Percentiles rank a stretch among this genome's conserved stretches.
These are phyloP conservation scores for Meiosimyza platycephala DNA, from an alignment of 2,888 invertebrate genomes.

Conservation along the genomic window DNA sequence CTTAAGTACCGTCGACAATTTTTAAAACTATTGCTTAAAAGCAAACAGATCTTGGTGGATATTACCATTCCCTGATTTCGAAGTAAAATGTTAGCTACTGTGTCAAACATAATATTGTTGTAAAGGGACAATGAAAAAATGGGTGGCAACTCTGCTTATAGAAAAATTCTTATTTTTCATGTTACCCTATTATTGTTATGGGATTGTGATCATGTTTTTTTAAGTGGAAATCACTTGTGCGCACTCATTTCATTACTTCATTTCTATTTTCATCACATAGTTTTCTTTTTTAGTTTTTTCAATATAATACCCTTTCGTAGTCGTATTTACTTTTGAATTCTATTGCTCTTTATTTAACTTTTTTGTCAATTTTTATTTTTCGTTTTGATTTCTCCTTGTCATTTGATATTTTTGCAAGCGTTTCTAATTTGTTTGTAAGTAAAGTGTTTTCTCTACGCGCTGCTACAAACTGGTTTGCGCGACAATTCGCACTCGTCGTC, in stretches of 20 bases:
- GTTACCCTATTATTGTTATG: neutral
- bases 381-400: neutral
- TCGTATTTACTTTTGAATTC: neutral
- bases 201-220: neutral
- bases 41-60: too few relatives aligned
- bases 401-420: neutral
- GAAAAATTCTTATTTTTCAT: neutral
- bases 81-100: too few relatives aligned
- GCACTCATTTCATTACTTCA: neutral
- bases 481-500: neutral
- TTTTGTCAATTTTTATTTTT: neutral
- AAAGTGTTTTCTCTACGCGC: neutral
- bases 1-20: too few relatives aligned
- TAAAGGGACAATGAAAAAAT: too few relatives aligned
- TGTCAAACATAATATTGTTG: too few relatives aligned
- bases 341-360: neutral
- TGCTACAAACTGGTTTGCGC: neutral
- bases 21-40: too few relatives aligned
- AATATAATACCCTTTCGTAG: neutral
- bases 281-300: neutral
- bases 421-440: constrained; percentile 4
- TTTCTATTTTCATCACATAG: neutral
- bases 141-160: too few relatives aligned
- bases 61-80: too few relatives aligned
- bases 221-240: constrained; percentile 14